phyloP scores from a whole-genome alignment of 30 jellyfish, hydroid and myxozoan genomes.

The Hydractinia symbiolongicarpus region DNA sequence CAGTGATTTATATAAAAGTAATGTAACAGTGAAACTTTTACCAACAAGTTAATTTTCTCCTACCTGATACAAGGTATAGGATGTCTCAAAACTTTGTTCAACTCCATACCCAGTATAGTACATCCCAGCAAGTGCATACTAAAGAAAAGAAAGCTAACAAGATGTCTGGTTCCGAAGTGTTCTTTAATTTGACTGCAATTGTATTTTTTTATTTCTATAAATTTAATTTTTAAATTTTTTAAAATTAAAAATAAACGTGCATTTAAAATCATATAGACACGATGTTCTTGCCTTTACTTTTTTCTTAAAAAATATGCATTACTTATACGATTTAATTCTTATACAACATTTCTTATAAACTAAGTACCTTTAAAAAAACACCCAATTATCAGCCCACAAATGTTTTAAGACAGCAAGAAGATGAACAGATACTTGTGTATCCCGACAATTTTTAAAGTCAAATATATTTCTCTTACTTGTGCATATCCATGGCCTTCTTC shows the following conservation, averaged over 20 bases:
- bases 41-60: background rate
- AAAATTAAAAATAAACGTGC: background rate
- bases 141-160: background rate
- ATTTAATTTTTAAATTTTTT: background rate
- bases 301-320: background rate
- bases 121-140: constrained; percentile 92
- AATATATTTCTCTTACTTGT: constrained; percentile 41
- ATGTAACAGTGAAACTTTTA: too few species aligned
- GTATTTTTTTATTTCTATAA: background rate
- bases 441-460: too few species aligned
- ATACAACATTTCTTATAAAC: too few species aligned
- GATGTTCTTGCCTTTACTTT: background rate
- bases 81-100: constrained; percentile 61
- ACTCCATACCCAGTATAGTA: constrained; percentile 78
- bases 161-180: background rate
- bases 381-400: too few species aligned
- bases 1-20: background rate
- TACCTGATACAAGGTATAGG: constrained; percentile 83
- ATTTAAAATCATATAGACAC: background rate
- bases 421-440: too few species aligned
- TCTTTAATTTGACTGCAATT: background rate
- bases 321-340: too few species aligned
- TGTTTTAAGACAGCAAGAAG: too few species aligned
- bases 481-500: constrained; percentile 82
- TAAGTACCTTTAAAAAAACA: too few species aligned